Evolutionary conservation across 2,888 invertebrate species (phyloP).

Genomic region (Rhorus exstirpatorius): DNA sequence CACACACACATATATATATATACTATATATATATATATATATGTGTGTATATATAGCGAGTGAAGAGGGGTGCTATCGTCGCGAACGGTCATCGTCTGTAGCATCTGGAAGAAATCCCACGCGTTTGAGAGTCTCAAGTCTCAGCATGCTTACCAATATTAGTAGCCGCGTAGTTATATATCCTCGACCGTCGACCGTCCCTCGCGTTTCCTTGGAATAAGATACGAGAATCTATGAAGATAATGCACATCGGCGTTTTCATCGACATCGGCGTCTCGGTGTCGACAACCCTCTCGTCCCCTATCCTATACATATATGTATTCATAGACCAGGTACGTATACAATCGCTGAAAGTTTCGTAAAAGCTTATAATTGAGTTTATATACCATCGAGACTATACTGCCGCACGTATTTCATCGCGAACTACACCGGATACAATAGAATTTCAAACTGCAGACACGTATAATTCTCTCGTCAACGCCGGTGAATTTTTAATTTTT

Average conservation of each 20-base stretch:
- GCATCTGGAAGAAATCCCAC: constrained; percentile 59
- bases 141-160: constrained; percentile 31
- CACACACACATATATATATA: constrained; percentile 5
- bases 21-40: neutral
- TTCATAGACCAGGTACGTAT: neutral
- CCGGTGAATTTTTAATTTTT: constrained; percentile 16
- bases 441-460: neutral
- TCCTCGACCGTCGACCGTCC: constrained; percentile 30
- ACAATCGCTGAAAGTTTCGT: constrained; percentile 7
- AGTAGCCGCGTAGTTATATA: constrained; percentile 46
- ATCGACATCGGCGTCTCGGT: constrained; percentile 7
- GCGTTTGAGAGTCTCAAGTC: constrained; percentile 53
- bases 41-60: constrained; percentile 6
- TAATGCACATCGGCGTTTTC: constrained; percentile 11
- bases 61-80: constrained; percentile 34
- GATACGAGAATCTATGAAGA: constrained; percentile 26
- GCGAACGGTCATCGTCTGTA: constrained; percentile 28
- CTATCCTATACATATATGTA: no score
- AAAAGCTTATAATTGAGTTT: neutral
- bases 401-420: neutral
- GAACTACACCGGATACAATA: neutral
- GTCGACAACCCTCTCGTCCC: constrained; percentile 4
- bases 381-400: no score
- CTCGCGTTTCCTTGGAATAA: constrained; percentile 18
- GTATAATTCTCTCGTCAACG: neutral